Conservation (phyloP, 2,797 vertebrate species). For the Hemibagrus guttatus region DNA sequence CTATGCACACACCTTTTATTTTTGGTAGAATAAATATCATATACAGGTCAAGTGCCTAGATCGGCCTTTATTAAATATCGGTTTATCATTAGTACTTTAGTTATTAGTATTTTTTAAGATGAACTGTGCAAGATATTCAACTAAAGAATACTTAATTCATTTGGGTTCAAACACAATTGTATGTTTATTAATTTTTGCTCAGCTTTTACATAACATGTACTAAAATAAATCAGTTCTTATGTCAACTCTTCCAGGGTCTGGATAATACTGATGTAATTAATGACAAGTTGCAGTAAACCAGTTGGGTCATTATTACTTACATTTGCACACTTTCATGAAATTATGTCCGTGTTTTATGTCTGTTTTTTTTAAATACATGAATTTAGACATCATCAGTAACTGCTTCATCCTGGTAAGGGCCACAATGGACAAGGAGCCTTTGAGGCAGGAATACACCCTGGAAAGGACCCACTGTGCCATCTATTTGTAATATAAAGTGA, state of each 20-base stretch:
- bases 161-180: not conserved
- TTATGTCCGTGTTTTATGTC: not conserved
- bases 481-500: not conserved
- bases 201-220: not conserved
- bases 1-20: not conserved
- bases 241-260: not conserved
- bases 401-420: not conserved
- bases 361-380: too few species aligned
- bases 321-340: not conserved
- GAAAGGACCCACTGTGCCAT: not conserved
- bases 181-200: not conserved
- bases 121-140: not conserved
- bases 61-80: not conserved
- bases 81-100: too few species aligned
- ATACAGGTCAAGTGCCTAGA: not conserved
- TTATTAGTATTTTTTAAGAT: not conserved
- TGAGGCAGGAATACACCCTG: not conserved
- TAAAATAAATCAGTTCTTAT: not conserved
- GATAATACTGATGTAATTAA: not conserved
- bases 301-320: not conserved
- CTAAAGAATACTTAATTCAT: not conserved
- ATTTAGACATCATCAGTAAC: not conserved
- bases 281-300: not conserved
- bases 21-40: not conserved
- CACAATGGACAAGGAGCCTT: not conserved